Conservation (phyloP, 2,888 invertebrate genomes). For the Lasioglossum malachurum region DNA sequence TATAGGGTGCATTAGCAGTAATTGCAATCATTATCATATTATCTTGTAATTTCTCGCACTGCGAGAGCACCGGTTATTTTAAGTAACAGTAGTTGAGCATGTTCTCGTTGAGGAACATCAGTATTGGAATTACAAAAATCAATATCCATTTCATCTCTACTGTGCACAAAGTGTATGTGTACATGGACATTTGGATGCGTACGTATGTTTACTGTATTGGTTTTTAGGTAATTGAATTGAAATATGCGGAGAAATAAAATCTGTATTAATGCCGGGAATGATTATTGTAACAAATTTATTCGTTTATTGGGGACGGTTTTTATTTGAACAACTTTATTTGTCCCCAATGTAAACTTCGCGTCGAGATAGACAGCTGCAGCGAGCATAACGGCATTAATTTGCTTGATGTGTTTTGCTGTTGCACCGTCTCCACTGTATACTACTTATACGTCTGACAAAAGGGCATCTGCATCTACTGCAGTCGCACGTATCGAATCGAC, state of each 20-base stretch:
- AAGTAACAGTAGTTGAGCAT: slow-evolving; percentile 1
- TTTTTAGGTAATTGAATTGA: slow-evolving; percentile 47
- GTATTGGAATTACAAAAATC: slow-evolving; percentile 50
- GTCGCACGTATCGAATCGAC: slow-evolving; percentile 50
- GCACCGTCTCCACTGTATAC: background rate
- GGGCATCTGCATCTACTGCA: slow-evolving; percentile 38
- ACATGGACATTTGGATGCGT: slow-evolving; percentile 15
- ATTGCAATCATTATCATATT: background rate
- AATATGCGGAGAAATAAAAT: slow-evolving; percentile 20
- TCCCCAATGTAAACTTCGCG: background rate
- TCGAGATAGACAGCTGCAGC: background rate
- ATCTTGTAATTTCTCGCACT: background rate
- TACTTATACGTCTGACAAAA: slow-evolving; percentile 30
- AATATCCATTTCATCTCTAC: slow-evolving; percentile 48
- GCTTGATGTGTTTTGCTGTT: background rate
- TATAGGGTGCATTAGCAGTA: background rate
- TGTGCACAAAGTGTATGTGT: slow-evolving; percentile 7
- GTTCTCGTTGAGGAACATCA: background rate
- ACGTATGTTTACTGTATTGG: slow-evolving; percentile 10
- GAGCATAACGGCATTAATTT: background rate
- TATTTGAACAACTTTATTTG: background rate
- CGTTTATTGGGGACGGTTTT: background rate
- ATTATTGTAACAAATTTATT: slow-evolving; percentile 18
- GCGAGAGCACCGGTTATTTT: background rate
- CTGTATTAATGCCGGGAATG: slow-evolving; percentile 8